Evolutionary conservation across 2,888 invertebrate species (phyloP).

Genomic region (Temnothorax ravouxi): DNA sequence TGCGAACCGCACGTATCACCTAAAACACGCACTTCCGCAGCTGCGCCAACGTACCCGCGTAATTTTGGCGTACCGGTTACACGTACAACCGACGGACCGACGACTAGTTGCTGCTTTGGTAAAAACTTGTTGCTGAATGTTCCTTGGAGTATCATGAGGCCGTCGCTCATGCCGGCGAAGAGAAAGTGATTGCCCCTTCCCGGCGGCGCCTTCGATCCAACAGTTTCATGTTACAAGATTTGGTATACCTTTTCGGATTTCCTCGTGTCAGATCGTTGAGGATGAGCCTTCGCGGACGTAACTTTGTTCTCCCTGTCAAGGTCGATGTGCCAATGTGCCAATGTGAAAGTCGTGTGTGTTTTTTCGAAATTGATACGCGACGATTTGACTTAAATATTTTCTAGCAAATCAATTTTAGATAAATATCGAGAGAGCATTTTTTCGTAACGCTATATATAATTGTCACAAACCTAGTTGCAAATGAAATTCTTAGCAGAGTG

Average conservation of each 20-base stretch:
- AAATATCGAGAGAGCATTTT: background rate
- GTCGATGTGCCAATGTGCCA: background rate
- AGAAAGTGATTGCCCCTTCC: slow-evolving; percentile 79
- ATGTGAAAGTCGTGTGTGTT: background rate
- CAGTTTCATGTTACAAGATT: slow-evolving; percentile 75
- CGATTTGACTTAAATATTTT: background rate
- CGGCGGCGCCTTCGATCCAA: slow-evolving; percentile 65
- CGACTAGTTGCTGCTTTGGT: slow-evolving; percentile 79
- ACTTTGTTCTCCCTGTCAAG: background rate
- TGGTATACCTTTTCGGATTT: slow-evolving; percentile 47
- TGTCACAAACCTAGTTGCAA: background rate
- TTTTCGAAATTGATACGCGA: background rate
- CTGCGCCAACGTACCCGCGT: slow-evolving; percentile 34
- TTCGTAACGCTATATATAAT: background rate
- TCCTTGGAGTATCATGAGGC: slow-evolving; percentile 68
- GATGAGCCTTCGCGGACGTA: background rate
- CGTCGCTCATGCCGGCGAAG: slow-evolving; percentile 64
- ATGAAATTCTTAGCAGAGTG: background rate
- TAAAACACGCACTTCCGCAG: background rate
- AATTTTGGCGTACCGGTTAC: slow-evolving; percentile 41
- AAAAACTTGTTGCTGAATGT: slow-evolving; percentile 84
- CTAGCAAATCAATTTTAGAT: background rate
- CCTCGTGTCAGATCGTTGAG: background rate
- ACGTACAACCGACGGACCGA: slow-evolving; percentile 53
- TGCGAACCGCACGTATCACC: background rate